Percentiles rank a stretch among this genome's conserved stretches.
Conservation (phyloP, 2,797 vertebrate species). For the Gambelia wislizenii region DNA sequence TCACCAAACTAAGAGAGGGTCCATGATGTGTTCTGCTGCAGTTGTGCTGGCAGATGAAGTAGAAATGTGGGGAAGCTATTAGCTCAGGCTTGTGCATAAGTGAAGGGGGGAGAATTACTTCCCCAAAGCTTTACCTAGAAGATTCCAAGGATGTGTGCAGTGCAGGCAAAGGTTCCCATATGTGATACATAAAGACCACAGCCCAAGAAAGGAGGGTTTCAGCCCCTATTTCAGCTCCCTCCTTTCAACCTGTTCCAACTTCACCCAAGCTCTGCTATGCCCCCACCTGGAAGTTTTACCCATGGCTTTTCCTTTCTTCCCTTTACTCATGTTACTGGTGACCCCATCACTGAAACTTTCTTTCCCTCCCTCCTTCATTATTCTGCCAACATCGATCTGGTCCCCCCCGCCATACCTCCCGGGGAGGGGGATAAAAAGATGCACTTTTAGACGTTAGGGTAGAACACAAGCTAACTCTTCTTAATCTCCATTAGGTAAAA, state of each 20-base stretch:
- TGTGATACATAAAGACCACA: too few species aligned
- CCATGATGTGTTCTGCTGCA: too few species aligned
- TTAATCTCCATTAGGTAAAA: slow-evolving; percentile 6
- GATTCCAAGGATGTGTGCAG: too few species aligned
- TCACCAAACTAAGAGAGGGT: too few species aligned
- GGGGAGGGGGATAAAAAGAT: neutral
- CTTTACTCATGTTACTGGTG: neutral
- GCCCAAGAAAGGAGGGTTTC: neutral
- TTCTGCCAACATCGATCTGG: neutral
- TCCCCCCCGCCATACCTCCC: too few species aligned
- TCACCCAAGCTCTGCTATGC: neutral
- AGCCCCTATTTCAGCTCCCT: neutral
- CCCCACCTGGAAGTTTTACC: neutral
- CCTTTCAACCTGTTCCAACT: neutral
- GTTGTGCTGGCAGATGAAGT: too few species aligned
- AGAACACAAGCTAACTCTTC: neutral
- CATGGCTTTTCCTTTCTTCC: neutral
- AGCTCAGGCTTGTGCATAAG: too few species aligned
- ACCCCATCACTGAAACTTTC: neutral
- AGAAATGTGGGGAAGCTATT: too few species aligned
- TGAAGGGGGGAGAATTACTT: too few species aligned
- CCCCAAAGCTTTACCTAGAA: too few species aligned
- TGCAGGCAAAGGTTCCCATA: too few species aligned
- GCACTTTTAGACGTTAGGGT: neutral
- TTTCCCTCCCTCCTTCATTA: neutral